phyloP scores from a whole-genome alignment of 2,113 vertebrate species.

The Sapayoa aenigma region DNA sequence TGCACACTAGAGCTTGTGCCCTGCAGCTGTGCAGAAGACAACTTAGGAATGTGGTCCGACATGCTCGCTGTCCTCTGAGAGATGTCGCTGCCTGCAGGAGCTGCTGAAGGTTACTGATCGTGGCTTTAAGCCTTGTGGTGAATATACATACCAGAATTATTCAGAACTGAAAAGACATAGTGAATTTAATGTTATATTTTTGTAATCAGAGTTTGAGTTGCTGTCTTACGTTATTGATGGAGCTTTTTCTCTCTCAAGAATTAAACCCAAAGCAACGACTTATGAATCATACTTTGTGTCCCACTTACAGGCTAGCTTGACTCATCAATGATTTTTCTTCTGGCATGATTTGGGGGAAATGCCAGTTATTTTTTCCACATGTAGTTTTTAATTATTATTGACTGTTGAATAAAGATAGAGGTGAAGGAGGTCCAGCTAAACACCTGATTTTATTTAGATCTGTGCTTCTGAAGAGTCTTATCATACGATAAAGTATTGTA shows the following conservation, averaged over 20 bases:
- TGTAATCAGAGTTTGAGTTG: not conserved
- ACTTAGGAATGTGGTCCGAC: not conserved
- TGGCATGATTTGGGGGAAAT: not conserved
- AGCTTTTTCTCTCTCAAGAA: not conserved
- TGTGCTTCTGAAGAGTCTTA: not conserved
- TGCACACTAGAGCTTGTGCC: not conserved
- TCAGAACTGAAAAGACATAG: not conserved
- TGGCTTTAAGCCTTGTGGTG: not conserved
- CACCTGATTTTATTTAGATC: not conserved
- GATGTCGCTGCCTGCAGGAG: not conserved
- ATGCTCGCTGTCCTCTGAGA: not conserved
- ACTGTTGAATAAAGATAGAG: not conserved
- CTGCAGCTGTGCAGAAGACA: not conserved
- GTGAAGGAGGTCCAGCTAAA: not conserved
- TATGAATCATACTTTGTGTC: conserved; percentile 35
- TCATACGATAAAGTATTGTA: not conserved
- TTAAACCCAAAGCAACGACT: conserved; percentile 4
- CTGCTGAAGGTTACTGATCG: not conserved
- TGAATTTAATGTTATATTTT: not conserved
- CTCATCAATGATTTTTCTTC: conserved; percentile 33
- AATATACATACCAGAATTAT: not conserved
- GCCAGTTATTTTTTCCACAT: not conserved
- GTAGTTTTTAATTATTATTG: conserved; percentile 7
- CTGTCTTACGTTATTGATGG: not conserved
- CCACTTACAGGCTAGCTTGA: not conserved